Base-by-base conservation (phyloP, 2,888 invertebrate genomes). In the Philereme vetulata region DNA sequence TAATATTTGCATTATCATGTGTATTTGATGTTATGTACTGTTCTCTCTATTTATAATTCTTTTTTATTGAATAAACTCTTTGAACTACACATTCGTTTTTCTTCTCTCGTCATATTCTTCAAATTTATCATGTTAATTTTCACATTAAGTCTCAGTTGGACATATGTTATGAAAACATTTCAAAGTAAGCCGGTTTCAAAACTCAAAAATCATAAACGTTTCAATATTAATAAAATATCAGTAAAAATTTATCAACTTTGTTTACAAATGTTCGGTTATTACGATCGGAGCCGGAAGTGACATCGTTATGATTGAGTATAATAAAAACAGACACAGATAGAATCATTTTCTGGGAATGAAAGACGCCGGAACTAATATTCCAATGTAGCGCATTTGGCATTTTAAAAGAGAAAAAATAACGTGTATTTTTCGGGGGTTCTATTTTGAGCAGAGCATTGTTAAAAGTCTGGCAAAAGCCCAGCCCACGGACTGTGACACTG, bases 381-480 rank as follows among this genome's bases (percentile, higher is more conserved):
- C 32, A 32, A 50, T 56, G 58, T 60, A 46, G 56, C 67, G 70
- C 65, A 71, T 48, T 74, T 71, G 69, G 72, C 72, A 68, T 71
- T 75, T 73, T 75, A 74, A 74, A 72, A 80, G 75, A 72, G 72
- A 86, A 74, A 81, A 86, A 85, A 83, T 75, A 76, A 78, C 75
- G 75, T 81, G 73, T 79, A 82, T 74, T 82, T 85, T 85, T 81
- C 78, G 77, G 75, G 70, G 70, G 80, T 80, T 55, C 58, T 92
- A 91, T 91, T 92, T 90, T 73, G 69, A 81, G 86, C 77, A 71
- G 70, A 79, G 84, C 85, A 92, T 90, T 91, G 90, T 90, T 78
- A 86, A 84, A 80, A 82, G 73, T 85, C 81, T 92, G 91, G 91
- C 91, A 88, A 60, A 59, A 65, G 72, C 86, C 91, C 90, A 92